Conservation (phyloP, 2,113 vertebrate species). For the Ophthalmolycus amberensis region DNA sequence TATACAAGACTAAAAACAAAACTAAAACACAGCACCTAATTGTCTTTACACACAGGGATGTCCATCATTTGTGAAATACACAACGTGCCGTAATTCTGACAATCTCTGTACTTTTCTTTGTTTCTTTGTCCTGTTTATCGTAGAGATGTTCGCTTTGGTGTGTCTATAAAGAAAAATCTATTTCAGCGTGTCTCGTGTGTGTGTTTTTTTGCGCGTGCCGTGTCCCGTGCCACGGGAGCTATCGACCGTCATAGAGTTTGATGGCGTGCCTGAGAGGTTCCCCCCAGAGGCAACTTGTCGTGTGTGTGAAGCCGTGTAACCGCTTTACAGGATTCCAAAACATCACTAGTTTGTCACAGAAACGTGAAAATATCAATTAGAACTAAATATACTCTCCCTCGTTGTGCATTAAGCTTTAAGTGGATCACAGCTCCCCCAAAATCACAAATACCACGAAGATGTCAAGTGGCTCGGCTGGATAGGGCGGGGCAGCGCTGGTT, state of each 20-base stretch:
- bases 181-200: background rate
- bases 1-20: background rate
- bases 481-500: slow-evolving; percentile 65
- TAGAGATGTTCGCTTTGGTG: background rate
- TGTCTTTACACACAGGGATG: background rate
- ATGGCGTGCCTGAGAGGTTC: slow-evolving; percentile 42
- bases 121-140: background rate
- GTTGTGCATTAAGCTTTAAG: background rate
- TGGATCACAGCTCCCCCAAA: background rate
- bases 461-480: slow-evolving; percentile 18
- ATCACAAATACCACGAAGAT: background rate
- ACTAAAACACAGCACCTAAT: background rate
- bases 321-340: slow-evolving; percentile 7
- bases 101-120: slow-evolving; percentile 23
- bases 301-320: slow-evolving; percentile 8
- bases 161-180: background rate
- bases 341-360: slow-evolving; percentile 9
- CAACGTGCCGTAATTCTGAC: background rate
- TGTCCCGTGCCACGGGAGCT: slow-evolving; percentile 44
- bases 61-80: background rate
- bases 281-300: slow-evolving; percentile 41
- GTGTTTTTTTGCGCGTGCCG: slow-evolving; percentile 26
- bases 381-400: background rate
- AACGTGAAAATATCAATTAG: background rate
- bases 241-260: slow-evolving; percentile 44